Percentiles rank a stretch among this genome's conserved stretches.
phyloP scores from a whole-genome alignment of 2,113 vertebrate species.

The Anhinga anhinga region DNA sequence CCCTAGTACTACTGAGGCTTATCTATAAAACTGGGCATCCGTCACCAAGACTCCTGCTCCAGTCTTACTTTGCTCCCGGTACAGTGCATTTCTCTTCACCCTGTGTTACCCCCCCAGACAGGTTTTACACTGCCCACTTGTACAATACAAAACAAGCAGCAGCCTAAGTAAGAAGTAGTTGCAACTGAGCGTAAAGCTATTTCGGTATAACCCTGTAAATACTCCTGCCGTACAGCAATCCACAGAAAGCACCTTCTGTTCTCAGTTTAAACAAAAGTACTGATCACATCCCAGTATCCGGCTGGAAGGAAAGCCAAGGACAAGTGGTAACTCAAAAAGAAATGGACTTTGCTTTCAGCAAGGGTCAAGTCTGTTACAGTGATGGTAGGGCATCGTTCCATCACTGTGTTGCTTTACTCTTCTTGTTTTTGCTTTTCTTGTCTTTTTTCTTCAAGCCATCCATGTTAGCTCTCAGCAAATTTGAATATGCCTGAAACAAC shows the following conservation, averaged over 20 bases:
- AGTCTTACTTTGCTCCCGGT: neutral
- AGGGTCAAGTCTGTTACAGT: neutral
- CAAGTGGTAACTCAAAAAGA: conserved; percentile 32
- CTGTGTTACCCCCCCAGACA: neutral
- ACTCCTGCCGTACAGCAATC: neutral
- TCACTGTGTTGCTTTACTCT: conserved; percentile 96
- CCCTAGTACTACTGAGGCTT: neutral
- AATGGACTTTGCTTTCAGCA: conserved; percentile 44
- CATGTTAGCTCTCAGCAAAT: conserved; percentile 96
- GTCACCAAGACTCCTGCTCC: neutral
- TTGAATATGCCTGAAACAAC: conserved; percentile 91
- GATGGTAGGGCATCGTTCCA: neutral
- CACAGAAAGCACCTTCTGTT: neutral
- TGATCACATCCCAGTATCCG: conserved; percentile 3
- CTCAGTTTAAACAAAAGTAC: neutral
- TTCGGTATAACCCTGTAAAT: neutral
- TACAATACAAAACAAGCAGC: neutral
- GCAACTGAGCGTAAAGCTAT: neutral
- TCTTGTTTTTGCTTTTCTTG: conserved; percentile 98
- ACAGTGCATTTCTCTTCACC: neutral
- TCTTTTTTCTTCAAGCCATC: conserved; percentile 99
- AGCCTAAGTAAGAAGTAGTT: neutral
- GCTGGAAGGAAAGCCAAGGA: conserved; percentile 51
- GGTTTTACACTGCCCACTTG: neutral
- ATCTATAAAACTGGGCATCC: neutral